Evolutionary conservation across 2,113 vertebrate species (phyloP), one percentile per base, ranked within the genome.

Genomic region (Cacatua alba): DNA sequence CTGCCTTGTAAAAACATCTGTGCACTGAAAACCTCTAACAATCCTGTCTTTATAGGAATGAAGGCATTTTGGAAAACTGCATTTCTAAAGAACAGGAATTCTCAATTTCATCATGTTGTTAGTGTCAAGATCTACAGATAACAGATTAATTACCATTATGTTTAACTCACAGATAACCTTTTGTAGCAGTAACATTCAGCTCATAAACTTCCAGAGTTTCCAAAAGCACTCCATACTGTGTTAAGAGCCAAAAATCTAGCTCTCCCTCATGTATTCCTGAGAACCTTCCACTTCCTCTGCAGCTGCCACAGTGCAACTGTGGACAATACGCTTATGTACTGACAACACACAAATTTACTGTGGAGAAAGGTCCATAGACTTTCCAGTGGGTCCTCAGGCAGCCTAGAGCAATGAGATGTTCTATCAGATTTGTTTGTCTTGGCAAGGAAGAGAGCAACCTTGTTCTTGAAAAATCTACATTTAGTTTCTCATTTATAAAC

Each of bases 341-440:
- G 82, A 93, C 75, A 95, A 82, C 39, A 85, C 65, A 90, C 70
- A 74, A 46, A 88, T 90, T 88, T 94, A 37, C 71, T 92, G 82
- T 63, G 43, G 49, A 80, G 86, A 91, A 90, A 74, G 26, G 43
- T 72, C 85, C 60, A 80, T 20, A 72, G 84, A 69, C 78, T 46
- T 96, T 72, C 57, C 86, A 89, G 89, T 68, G 62, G 48, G 86
- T 95, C 94, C 89, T 95, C 69, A 86, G 84, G 79, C 90, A 77
- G 82, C 71, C 79, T 65, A 91, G 91, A 93, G 94, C 75, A 96
- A 86, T 77, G 87, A 94, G 84, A 94, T 70, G 88, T 88, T 87
- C 90, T 91, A 80, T 57, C 82, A 92, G 75, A 95, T 88, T 90
- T 96, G 94, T 96, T 96, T 96, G 85, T 95, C 55, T 96, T 96